Conservation (phyloP, 2,888 invertebrate genomes). For the Cotesia congregata region DNA sequence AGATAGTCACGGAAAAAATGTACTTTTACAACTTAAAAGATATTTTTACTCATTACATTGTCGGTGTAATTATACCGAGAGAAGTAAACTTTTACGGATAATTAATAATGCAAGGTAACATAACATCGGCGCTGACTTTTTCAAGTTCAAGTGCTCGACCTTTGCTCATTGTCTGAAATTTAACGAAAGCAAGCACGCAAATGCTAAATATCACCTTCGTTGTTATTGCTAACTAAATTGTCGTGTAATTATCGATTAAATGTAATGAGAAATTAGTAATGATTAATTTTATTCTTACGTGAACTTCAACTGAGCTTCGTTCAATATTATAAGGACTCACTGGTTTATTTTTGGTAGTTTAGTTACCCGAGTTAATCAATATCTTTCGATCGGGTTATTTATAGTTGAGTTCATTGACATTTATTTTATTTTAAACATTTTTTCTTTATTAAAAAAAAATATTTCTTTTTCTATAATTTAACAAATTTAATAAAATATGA, state of each 20-base stretch:
- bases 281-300: too few species aligned
- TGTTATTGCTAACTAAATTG: too few species aligned
- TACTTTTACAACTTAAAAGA: too few species aligned
- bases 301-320: too few species aligned
- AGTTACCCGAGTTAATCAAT: constrained; percentile 44
- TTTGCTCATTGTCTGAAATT: background rate
- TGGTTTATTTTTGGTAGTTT: background rate
- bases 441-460: background rate
- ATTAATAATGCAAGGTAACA: too few species aligned
- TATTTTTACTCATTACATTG: too few species aligned
- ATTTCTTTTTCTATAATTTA: background rate
- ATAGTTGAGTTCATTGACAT: constrained; percentile 50
- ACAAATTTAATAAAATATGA: background rate
- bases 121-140: background rate
- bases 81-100: too few species aligned
- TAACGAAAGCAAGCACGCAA: constrained; percentile 41
- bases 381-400: constrained; percentile 49
- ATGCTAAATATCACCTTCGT: constrained; percentile 41
- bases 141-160: background rate
- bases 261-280: too few species aligned
- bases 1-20: constrained; percentile 27
- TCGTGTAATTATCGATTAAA: too few species aligned
- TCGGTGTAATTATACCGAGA: too few species aligned
- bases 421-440: background rate
- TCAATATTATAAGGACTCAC: background rate